Percentiles rank a stretch among this genome's conserved stretches.
Conservation (phyloP, 23 tunicate species). For the Botrylloides violaceus region DNA sequence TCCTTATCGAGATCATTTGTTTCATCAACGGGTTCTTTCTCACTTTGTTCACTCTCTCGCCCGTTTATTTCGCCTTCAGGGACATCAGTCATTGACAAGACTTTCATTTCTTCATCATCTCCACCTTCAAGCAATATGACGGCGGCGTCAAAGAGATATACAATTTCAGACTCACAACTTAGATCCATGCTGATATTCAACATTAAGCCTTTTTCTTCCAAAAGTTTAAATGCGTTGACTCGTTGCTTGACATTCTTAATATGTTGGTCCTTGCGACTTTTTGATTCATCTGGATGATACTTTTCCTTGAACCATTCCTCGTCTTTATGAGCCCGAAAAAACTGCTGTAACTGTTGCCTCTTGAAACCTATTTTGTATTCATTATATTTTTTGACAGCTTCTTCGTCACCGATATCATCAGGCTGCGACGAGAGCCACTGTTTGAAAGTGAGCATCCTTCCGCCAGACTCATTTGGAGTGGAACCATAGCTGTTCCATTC, state of each 20-base stretch:
- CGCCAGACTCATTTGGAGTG: constrained; percentile 37
- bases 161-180: constrained; percentile 54
- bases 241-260: constrained; percentile 58
- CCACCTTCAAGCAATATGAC: constrained; percentile 97
- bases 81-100: constrained; percentile 27
- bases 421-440: constrained; percentile 83
- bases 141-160: constrained; percentile 84
- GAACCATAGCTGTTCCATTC: constrained; percentile 36
- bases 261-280: constrained; percentile 50
- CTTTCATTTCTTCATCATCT: constrained; percentile 56
- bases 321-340: constrained; percentile 95
- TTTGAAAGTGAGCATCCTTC: constrained; percentile 77
- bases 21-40: background rate
- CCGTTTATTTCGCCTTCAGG: constrained; percentile 18
- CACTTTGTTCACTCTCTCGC: constrained; percentile 2
- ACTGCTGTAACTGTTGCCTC: constrained; percentile 92
- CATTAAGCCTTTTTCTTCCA: constrained; percentile 48
- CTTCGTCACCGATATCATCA: constrained; percentile 93
- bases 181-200: constrained; percentile 52
- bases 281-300: constrained; percentile 93
- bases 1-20: constrained; percentile 13
- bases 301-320: constrained; percentile 99
- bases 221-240: constrained; percentile 53
- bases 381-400: constrained; percentile 84
- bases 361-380: constrained; percentile 84